These are phyloP conservation scores for Lindbergichthys nudifrons DNA, from an alignment of 2,797 vertebrate species.

Conservation along the genomic window DNA sequence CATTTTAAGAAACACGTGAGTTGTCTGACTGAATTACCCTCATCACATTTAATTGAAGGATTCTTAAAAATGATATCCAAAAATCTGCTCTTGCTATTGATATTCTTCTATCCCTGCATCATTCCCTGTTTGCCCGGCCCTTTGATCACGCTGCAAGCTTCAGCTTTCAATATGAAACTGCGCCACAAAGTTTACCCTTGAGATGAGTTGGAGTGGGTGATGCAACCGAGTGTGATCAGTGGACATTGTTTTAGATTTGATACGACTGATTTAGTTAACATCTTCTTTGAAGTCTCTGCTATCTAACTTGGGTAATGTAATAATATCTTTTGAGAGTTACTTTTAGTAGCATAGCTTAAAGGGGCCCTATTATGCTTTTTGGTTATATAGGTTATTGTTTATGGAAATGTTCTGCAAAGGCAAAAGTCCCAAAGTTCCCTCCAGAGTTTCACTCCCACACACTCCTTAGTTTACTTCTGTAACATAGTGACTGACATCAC, in stretches of 20 bases:
- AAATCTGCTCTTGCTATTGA: slow-evolving; percentile 20
- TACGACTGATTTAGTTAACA: background rate
- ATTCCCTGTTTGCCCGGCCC: slow-evolving; percentile 23
- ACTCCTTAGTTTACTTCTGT: too few species aligned
- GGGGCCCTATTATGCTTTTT: too few species aligned
- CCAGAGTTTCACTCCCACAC: too few species aligned
- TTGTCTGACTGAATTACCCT: background rate
- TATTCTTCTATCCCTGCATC: slow-evolving; percentile 6
- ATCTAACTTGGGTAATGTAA: background rate
- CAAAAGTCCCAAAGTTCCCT: too few species aligned
- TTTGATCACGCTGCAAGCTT: slow-evolving; percentile 34
- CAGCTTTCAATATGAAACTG: slow-evolving; percentile 14
- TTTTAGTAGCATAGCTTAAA: background rate
- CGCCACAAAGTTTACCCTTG: slow-evolving; percentile 19
- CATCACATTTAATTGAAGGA: slow-evolving; percentile 23
- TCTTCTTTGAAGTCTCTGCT: background rate
- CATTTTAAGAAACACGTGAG: too few species aligned
- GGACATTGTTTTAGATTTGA: slow-evolving; percentile 17
- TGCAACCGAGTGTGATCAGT: slow-evolving; percentile 3
- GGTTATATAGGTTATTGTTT: too few species aligned
- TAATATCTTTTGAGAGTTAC: background rate
- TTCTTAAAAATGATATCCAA: slow-evolving; percentile 9
- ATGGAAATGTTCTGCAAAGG: too few species aligned
- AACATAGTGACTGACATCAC: too few species aligned
- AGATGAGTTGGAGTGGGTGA: slow-evolving; percentile 21